A percentile compares a stretch with the other conserved stretches of the same genome.
phyloP scores from a whole-genome alignment of 2,888 invertebrate genomes.

The Pyrrhia umbra region DNA sequence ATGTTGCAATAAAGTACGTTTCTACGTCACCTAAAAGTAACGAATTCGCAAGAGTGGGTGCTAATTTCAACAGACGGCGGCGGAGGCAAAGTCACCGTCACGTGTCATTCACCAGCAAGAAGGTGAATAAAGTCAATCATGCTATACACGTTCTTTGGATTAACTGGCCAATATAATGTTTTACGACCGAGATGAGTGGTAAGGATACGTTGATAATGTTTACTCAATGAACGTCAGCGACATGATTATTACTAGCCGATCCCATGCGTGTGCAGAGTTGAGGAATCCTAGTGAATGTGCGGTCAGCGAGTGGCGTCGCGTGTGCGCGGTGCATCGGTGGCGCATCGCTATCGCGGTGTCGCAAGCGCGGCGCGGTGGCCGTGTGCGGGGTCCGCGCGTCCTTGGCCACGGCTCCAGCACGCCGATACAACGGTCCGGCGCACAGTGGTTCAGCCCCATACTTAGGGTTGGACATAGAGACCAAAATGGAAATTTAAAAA shows the following conservation, averaged over 20 bases:
- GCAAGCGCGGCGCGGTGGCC: conserved; percentile 73
- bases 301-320: conserved; percentile 33
- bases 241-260: not conserved
- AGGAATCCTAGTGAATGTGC: conserved; percentile 44
- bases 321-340: conserved; percentile 53
- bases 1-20: conserved; percentile 60
- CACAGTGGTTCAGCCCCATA: too few relatives aligned
- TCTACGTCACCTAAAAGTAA: conserved; percentile 64
- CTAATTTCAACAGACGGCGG: conserved; percentile 72
- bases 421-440: conserved; percentile 66
- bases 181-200: conserved; percentile 5
- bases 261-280: conserved; percentile 8
- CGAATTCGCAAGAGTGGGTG: conserved; percentile 72
- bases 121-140: conserved; percentile 73
- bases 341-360: conserved; percentile 71
- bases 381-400: conserved; percentile 75
- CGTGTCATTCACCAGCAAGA: conserved; percentile 70
- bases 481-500: too few relatives aligned
- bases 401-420: conserved; percentile 75
- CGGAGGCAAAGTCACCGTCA: conserved; percentile 73
- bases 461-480: too few relatives aligned
- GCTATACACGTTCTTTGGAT: conserved; percentile 55
- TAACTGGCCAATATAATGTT: conserved; percentile 37
- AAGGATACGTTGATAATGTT: conserved; percentile 8
- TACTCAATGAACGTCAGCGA: not conserved